These are phyloP conservation scores for Ctenodactylus gundi DNA, from an alignment of 2,113 vertebrate genomes.

Conservation along the genomic window DNA sequence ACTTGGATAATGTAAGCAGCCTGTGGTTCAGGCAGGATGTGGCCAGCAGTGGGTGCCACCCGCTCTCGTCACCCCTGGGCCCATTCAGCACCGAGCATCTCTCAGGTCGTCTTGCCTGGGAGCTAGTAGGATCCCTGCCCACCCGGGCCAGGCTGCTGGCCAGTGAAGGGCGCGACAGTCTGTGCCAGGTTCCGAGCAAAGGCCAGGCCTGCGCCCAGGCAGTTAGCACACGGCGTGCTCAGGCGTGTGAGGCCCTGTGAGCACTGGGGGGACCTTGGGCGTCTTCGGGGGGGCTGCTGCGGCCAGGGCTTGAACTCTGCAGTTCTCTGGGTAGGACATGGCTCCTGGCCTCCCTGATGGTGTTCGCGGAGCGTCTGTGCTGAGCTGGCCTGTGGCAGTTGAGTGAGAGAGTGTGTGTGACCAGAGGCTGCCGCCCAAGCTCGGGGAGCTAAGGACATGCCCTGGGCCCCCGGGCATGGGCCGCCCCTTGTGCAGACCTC, in stretches of 20 bases:
- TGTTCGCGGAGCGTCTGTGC: not conserved
- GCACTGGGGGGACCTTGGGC: not conserved
- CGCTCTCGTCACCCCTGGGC: too few relatives aligned
- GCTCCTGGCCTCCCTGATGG: fast-evolving
- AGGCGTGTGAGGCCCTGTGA: not conserved
- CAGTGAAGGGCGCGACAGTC: too few relatives aligned
- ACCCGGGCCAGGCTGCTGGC: not conserved
- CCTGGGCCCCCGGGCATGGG: too few relatives aligned
- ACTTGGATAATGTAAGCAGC: too few relatives aligned
- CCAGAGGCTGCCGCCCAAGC: not conserved
- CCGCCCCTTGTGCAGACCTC: too few relatives aligned
- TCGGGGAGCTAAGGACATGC: not conserved
- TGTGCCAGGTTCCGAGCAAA: not conserved
- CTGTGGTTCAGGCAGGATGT: not conserved
- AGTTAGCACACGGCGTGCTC: not conserved
- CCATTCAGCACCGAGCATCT: too few relatives aligned
- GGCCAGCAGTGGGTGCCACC: fast-evolving
- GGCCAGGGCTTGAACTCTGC: not conserved
- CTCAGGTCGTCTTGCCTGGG: not conserved
- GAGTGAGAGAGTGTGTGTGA: not conserved
- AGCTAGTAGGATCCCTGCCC: too few relatives aligned
- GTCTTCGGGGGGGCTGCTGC: not conserved
- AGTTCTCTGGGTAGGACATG: not conserved
- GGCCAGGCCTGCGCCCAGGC: not conserved
- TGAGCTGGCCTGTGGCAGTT: not conserved